Percentiles rank a stretch among this genome's conserved stretches.
Conservation (phyloP, 2,797 vertebrate genomes). For the Falco peregrinus region DNA sequence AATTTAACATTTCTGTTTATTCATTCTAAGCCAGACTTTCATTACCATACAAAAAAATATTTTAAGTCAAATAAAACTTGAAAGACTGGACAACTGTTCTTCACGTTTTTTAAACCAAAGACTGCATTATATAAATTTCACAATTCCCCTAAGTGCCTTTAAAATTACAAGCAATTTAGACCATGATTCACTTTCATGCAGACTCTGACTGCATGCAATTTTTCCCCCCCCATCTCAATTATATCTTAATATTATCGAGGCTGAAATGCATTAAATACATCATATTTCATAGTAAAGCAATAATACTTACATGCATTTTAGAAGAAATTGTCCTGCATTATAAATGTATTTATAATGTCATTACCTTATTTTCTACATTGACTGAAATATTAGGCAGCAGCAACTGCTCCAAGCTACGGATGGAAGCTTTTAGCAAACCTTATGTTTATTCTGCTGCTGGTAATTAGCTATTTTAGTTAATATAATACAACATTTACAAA, state of each 20-base stretch:
- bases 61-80: slow-evolving; percentile 43
- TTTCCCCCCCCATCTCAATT: slow-evolving; percentile 69
- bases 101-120: slow-evolving; percentile 69
- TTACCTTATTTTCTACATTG: slow-evolving; percentile 71
- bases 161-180: slow-evolving; percentile 79
- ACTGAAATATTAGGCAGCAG: slow-evolving; percentile 68
- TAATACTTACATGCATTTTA: slow-evolving; percentile 75
- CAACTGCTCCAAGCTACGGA: slow-evolving; percentile 59
- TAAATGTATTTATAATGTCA: slow-evolving; percentile 78
- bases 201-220: slow-evolving; percentile 54
- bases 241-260: slow-evolving; percentile 77
- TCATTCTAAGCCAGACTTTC: neutral
- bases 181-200: slow-evolving; percentile 70
- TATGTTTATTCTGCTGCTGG: slow-evolving; percentile 69
- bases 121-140: slow-evolving; percentile 75
- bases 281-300: slow-evolving; percentile 76
- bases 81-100: slow-evolving; percentile 68
- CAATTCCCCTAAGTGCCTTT: slow-evolving; percentile 75
- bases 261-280: slow-evolving; percentile 80
- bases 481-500: slow-evolving; percentile 76
- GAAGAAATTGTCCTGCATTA: slow-evolving; percentile 72
- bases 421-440: slow-evolving; percentile 71
- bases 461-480: slow-evolving; percentile 78
- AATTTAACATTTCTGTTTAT: neutral
- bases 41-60: neutral